A percentile compares a stretch with the other conserved stretches of the same genome.
These are phyloP conservation scores for Thera obeliscata DNA, from an alignment of 2,888 invertebrate species.

Conservation along the genomic window DNA sequence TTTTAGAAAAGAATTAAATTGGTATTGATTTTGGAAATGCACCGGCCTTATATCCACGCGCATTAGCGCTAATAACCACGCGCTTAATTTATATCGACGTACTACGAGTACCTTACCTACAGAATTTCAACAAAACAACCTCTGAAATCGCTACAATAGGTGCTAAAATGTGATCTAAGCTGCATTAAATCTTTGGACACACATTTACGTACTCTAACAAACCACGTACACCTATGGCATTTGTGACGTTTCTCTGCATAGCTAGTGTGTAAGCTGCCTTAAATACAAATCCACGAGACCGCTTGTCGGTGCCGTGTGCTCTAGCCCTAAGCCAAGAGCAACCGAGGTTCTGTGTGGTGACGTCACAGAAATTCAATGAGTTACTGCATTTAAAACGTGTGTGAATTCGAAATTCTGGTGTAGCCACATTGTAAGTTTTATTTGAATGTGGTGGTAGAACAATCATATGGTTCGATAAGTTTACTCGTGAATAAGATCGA, in stretches of 20 bases:
- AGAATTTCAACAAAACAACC: too few species aligned
- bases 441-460: slow-evolving; percentile 17
- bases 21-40: too few species aligned
- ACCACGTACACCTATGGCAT: too few species aligned
- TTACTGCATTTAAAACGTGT: slow-evolving; percentile 30
- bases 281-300: neutral
- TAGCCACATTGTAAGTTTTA: slow-evolving; percentile 23
- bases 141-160: too few species aligned
- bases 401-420: slow-evolving; percentile 22
- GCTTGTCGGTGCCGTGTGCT: neutral
- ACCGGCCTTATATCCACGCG: too few species aligned
- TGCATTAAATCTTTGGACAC: too few species aligned
- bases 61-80: too few species aligned
- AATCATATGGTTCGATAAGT: neutral
- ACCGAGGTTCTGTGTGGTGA: slow-evolving; percentile 23
- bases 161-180: too few species aligned
- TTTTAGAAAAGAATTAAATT: too few species aligned
- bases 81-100: too few species aligned
- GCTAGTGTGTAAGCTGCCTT: neutral
- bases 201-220: too few species aligned
- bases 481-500: neutral
- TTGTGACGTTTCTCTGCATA: neutral
- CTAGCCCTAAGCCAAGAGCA: slow-evolving; percentile 23
- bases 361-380: slow-evolving; percentile 32
- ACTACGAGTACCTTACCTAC: too few species aligned